Evolutionary conservation across 2,113 vertebrate genomes (phyloP), one percentile per base, ranked within the genome.

Genomic region (Eurypyga helias): DNA sequence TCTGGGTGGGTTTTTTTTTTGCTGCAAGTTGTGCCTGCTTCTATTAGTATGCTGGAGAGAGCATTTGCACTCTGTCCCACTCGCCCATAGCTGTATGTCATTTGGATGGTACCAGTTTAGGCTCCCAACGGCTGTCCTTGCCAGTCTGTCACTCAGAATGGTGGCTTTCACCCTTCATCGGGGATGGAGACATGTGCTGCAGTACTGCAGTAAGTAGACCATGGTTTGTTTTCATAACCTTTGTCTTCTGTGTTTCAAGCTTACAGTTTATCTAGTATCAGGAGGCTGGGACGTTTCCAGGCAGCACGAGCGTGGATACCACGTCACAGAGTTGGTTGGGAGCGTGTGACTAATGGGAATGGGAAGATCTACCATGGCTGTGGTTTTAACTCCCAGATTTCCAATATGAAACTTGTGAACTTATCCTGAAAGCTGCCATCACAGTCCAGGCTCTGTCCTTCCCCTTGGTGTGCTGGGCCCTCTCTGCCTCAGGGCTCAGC

Each of bases 211-310:
- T 96, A 93, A 96, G 79, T 17, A 93, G 91, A 60, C 24, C 25
- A 36, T 61, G 38, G n/a, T 81, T 93, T 89, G 87, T 88, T 97
- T 96, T 83, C 69, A 76, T 96, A 93, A 91, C 76, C 83, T 97
- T 93, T 96, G 66, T 77, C 61, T 91, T 58, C 78, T 94, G 67
- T 72, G 23, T 96, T 91, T 95, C 75, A 89, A 88, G 67, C 51
- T 64, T 65, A 52, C 4, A 43, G 6, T 93, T 90, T 94, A 66
- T 95, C 60, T 80, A 57, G 46, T 77, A 79, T 88, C 67, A 75
- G 75, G 89, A 86, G 86, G 23, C 57, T 95, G 92, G 55, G 64
- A 48, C 91, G 62, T 93, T 96, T 97, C 78, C 91, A 49, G 84
- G 75, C 51, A 82, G 34, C 2, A 3, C 51, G 67, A 70, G 73